Conservation (phyloP, 2,888 invertebrate species). For the Drosophila leonis region DNA sequence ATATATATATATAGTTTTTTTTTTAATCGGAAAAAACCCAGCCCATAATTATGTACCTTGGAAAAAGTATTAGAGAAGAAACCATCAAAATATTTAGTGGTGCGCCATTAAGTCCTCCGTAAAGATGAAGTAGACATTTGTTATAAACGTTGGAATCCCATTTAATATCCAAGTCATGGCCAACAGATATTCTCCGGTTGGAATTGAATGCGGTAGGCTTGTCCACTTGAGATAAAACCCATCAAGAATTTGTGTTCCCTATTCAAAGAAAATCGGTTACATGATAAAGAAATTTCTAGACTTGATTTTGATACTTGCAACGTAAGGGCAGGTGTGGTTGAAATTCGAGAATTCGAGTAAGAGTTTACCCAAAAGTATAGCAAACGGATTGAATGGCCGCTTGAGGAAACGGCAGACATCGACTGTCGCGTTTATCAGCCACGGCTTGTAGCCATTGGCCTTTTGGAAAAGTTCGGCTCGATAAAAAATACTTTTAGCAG, state of each 20-base stretch:
- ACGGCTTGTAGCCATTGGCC: slow-evolving; percentile 54
- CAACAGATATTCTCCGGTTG: slow-evolving; percentile 41
- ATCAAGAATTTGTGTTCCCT: slow-evolving; percentile 37
- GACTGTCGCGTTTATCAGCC: slow-evolving; percentile 21
- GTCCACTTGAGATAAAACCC: slow-evolving; percentile 21
- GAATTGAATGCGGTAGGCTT: slow-evolving; percentile 1
- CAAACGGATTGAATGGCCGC: slow-evolving; percentile 26
- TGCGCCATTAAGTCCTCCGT: slow-evolving; percentile 18
- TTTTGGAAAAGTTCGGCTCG: slow-evolving; percentile 21
- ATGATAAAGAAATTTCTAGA: no score
- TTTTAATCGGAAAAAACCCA: no score
- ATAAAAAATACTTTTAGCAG: slow-evolving; percentile 3
- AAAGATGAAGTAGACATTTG: slow-evolving; percentile 36
- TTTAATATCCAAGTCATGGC: slow-evolving; percentile 32
- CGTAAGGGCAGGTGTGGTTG: slow-evolving; percentile 50
- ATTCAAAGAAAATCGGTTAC: not conserved
- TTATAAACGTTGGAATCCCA: slow-evolving; percentile 14
- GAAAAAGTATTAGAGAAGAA: not conserved
- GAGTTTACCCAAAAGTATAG: slow-evolving; percentile 12
- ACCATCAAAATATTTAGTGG: not conserved
- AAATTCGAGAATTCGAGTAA: slow-evolving; percentile 38
- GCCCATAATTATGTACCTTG: no score
- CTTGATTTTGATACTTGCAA: slow-evolving; percentile 14
- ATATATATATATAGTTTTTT: no score
- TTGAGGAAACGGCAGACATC: slow-evolving; percentile 42